phyloP scores from a whole-genome alignment of 2,888 invertebrate genomes.

The Ptilodon capucinus region DNA sequence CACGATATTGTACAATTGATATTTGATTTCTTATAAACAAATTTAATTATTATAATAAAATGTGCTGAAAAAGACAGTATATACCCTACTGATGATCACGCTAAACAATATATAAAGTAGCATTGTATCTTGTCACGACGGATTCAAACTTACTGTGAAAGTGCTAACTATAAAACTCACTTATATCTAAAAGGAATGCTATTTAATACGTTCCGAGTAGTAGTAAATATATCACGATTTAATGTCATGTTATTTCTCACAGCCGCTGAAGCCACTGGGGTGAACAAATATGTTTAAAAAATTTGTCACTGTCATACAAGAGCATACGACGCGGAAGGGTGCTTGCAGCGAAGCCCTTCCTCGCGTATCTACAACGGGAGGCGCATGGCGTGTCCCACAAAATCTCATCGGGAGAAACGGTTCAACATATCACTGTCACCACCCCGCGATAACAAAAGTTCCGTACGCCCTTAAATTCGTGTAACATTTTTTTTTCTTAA shows the following conservation, averaged over 20 bases:
- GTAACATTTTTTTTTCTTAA: neutral
- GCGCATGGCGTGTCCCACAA: conserved; percentile 5
- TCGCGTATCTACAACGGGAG: conserved; percentile 1
- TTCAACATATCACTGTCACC: conserved; percentile 2
- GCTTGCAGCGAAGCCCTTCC: conserved; percentile 3
- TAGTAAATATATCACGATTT: conserved; percentile 23
- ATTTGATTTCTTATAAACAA: neutral
- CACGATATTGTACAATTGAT: neutral
- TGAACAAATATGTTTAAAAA: conserved; percentile 18
- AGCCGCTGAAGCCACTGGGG: conserved; percentile 31
- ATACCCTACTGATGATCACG: neutral
- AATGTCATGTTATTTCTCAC: conserved; percentile 33
- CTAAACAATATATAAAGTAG: neutral
- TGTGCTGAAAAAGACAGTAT: neutral
- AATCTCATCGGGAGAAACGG: conserved; percentile 2
- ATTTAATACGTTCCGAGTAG: conserved; percentile 4
- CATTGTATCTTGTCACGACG: neutral
- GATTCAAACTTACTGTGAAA: neutral
- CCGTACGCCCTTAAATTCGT: neutral
- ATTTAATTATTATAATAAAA: neutral
- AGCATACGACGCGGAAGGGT: conserved; percentile 4
- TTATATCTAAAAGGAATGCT: conserved; percentile 29
- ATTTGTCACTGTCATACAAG: conserved; percentile 11
- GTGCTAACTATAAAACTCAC: neutral
- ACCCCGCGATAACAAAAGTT: conserved; percentile 1